Evolutionary conservation across 2,888 invertebrate species (phyloP), one percentile per base, ranked within the genome.

Genomic region (Synergus japonicus): DNA sequence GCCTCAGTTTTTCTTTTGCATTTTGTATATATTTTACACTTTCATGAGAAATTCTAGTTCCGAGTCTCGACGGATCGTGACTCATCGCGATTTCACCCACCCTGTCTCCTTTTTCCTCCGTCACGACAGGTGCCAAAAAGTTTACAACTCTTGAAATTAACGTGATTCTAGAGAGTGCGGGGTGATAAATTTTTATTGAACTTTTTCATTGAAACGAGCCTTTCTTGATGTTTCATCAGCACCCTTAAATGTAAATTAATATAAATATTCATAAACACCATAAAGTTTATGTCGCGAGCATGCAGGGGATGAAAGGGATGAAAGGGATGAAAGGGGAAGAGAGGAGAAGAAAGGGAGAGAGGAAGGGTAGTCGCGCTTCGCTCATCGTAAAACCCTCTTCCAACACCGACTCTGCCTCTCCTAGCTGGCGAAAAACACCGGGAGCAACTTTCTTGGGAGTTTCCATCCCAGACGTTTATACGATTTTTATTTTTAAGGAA

Each of bases 241-340:
- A 76, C 63, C 65, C 64, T 76, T 65, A 4, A 91, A 90, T 90
- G 90, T 91, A 90, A 90, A 91, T 91, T 91, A 90, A 90, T 92
- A 92, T 92, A 92, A 92, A 92, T 92, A 92, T 92, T 92, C 92
- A 92, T 92, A 91, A 92, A 92, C 90, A 92, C 89, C 89, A 88
- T 91, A 91, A 91, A 92, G 89, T 91, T 92, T 91, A 90, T 89
- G 91, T 92, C 89, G 86, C 89, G 88, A 86, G 85, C 82, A 83
- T 85, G 84, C 81, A 84, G 83, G 81, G 44, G 41, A 10, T 3
- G 4, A 8, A 13, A 13, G 9, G 44, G 49, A n/a, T n/a, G n/a
- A n/a, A n/a, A n/a, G 81, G 44, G 41, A 10, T 3, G 4, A 8
- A 13, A 13, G 9, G 44, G 49, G 54, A 8, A 46, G 18, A 12